phyloP scores from a whole-genome alignment of 2,797 vertebrate genomes.

The Tiaroga cobitis region DNA sequence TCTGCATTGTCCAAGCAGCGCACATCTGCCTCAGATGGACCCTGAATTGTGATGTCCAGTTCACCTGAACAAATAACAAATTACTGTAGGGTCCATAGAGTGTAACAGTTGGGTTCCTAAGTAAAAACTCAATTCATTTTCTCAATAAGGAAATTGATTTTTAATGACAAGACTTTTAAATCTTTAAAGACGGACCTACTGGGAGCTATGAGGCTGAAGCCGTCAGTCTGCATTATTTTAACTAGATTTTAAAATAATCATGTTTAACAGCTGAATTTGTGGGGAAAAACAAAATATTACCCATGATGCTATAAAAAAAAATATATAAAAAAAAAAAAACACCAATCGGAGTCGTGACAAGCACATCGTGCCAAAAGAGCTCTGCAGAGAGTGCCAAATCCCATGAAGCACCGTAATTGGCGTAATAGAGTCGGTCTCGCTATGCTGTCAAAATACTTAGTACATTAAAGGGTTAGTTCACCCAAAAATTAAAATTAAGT shows the following conservation, averaged over 20 bases:
- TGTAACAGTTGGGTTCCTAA: neutral
- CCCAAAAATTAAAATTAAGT: too few relatives aligned
- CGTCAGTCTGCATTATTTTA: neutral
- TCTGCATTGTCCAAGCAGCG: slow-evolving; percentile 80
- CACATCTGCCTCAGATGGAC: slow-evolving; percentile 80
- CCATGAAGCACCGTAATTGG: neutral
- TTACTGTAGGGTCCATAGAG: neutral
- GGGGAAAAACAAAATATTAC: neutral
- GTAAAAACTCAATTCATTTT: neutral
- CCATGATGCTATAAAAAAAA: neutral
- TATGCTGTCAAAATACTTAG: neutral
- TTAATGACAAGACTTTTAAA: neutral
- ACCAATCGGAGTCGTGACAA: neutral
- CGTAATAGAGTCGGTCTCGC: neutral
- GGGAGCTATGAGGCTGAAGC: neutral
- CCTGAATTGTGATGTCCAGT: slow-evolving; percentile 79
- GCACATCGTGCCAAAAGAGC: neutral
- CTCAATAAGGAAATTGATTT: neutral
- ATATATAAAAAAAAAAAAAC: too few relatives aligned
- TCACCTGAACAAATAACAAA: slow-evolving; percentile 67
- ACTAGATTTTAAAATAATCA: neutral
- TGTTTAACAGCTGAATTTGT: neutral
- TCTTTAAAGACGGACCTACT: neutral
- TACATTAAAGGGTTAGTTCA: too few relatives aligned
- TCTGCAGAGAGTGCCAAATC: too few relatives aligned